Evolutionary conservation across 2,113 vertebrate species (phyloP).

Genomic region (Ailurus styani): DNA sequence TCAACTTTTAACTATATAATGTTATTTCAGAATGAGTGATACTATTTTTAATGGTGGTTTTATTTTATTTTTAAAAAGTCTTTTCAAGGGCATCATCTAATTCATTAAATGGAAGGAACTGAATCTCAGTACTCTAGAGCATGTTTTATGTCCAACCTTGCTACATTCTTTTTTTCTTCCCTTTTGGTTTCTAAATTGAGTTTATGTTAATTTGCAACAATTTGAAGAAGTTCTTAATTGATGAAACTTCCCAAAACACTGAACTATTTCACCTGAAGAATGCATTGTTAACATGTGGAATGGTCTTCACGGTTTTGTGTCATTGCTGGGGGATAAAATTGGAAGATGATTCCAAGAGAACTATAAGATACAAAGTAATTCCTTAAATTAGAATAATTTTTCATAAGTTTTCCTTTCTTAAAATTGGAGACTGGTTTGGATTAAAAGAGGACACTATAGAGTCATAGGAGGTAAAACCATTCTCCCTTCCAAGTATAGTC

Average conservation of each 20-base stretch:
- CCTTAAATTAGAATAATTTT: constrained; percentile 39
- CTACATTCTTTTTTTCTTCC: not conserved
- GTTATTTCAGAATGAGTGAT: constrained; percentile 33
- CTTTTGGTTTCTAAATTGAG: constrained; percentile 39
- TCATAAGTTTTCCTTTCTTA: not conserved
- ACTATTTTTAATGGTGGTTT: constrained; percentile 27
- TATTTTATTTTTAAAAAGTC: constrained; percentile 37
- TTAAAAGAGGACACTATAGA: constrained; percentile 40
- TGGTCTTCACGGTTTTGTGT: constrained; percentile 34
- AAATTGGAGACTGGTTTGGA: constrained; percentile 34
- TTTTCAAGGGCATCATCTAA: not conserved
- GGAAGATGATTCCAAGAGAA: not conserved
- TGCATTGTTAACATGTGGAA: not conserved
- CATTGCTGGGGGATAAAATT: constrained; percentile 47
- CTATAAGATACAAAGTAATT: constrained; percentile 17
- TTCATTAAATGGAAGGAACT: constrained; percentile 5
- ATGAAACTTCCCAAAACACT: not conserved
- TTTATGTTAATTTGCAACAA: not conserved
- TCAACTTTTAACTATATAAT: not conserved
- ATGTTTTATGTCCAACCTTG: not conserved
- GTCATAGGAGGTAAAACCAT: constrained; percentile 45
- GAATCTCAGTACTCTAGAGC: not conserved
- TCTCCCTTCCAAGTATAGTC: constrained; percentile 46
- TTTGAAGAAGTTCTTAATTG: constrained; percentile 26
- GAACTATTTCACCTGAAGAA: constrained; percentile 9